Evolutionary conservation across 2,113 vertebrate species (phyloP), one percentile per base, ranked within the genome.

Genomic region (Cygnus atratus): DNA sequence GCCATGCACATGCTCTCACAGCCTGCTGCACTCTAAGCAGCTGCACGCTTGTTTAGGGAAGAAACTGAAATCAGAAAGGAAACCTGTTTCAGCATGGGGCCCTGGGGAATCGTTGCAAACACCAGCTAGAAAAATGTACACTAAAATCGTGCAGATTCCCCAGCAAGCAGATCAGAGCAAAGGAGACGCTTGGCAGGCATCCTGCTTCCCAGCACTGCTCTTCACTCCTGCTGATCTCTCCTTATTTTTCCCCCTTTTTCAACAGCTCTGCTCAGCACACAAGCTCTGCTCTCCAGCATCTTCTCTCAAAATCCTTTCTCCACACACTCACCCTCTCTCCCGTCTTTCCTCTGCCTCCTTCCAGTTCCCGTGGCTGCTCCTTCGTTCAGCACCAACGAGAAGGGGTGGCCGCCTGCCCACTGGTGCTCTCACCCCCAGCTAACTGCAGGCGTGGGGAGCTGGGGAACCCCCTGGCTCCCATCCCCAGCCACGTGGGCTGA

Each of bases 311-410:
- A 83, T 73, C 57, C 55, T 67, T 93, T 83, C 75, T 43, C 68
- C 44, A 76, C 18, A 35, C 1, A 1, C 46, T 87, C 0, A 0
- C 10, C 54, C 18, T 52, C 72, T 79, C 25, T 63, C 48, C 21
- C 33, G 57, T 75, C 87, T 84, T 91, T 59, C 25, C 68, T 77
- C 44, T 73, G 57, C 50, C 90, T 94, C 91, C 83, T 87, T 97
- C 83, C 59, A 70, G 88, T 78, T 92, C 68, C 62, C 63, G 66
- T 0, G 5, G 33, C 28, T 85, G 44, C 50, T 88, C 85, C 50
- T 65, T 88, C 71, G 35, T 33, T 48, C 37, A 74, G 54, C 50
- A 70, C 50, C 37, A 41, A 65, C 0, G 9, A 88, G 55, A 33
- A 4, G 12, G 54, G 44, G 37, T 54, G 72, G 65, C 80, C 67